Conservation (phyloP, 92 coral and sea anemone genomes). For the Porites lobata region DNA sequence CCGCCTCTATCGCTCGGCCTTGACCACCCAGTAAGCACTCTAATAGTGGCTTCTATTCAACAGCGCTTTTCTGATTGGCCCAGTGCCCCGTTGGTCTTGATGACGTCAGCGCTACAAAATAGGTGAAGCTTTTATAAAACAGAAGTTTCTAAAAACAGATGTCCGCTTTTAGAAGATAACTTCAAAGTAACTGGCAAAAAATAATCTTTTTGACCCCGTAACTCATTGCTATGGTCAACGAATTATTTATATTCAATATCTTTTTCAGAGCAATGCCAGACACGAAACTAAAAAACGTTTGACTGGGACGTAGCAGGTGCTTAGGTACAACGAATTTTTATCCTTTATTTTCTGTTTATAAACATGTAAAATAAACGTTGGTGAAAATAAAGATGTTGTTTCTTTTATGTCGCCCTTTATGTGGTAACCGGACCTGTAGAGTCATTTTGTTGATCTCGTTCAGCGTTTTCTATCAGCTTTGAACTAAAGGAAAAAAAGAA, state of each 20-base stretch:
- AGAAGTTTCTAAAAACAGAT: constrained; percentile 60
- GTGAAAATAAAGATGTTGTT: constrained; percentile 19
- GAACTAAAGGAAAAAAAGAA: too few relatives aligned
- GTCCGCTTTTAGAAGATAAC: constrained; percentile 24
- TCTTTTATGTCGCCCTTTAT: not conserved
- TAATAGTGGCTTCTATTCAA: constrained; percentile 57
- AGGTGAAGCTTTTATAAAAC: constrained; percentile 54
- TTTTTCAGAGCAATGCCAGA: not conserved
- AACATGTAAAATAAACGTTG: constrained; percentile 18
- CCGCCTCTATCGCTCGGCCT: constrained; percentile 75
- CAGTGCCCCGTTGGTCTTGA: constrained; percentile 21
- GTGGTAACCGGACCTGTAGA: not conserved
- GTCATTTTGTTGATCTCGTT: too few relatives aligned
- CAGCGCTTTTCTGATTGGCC: constrained; percentile 55
- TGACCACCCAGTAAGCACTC: constrained; percentile 76
- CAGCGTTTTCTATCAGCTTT: too few relatives aligned
- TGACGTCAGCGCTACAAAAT: constrained; percentile 66
- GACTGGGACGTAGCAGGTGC: constrained; percentile 15
- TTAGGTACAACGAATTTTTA: not conserved
- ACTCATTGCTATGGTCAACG: constrained; percentile 65
- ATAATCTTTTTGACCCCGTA: constrained; percentile 67
- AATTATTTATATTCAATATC: constrained; percentile 10
- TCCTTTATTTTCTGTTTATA: constrained; percentile 8
- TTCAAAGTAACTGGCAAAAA: constrained; percentile 24
- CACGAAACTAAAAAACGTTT: constrained; percentile 12